phyloP scores from a whole-genome alignment of 2,113 vertebrate genomes.

The Carettochelys insculpta region DNA sequence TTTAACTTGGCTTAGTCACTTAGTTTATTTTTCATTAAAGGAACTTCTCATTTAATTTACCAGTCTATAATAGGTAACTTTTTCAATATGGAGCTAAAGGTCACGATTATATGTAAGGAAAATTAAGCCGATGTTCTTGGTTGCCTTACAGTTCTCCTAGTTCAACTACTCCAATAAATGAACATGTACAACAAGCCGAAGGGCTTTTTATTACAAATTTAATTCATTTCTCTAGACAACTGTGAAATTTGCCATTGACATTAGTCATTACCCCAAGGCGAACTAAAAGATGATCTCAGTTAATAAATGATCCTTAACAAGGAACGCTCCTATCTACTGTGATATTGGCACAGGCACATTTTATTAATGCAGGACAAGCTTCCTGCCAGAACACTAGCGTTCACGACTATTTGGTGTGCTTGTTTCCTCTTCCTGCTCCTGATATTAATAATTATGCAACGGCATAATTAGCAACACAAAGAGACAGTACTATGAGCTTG shows the following conservation, averaged over 20 bases:
- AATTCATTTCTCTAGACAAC: slow-evolving; percentile 99
- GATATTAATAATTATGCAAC: slow-evolving; percentile 93
- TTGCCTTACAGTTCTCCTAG: slow-evolving; percentile 91
- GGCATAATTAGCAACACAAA: slow-evolving; percentile 90
- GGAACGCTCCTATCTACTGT: slow-evolving; percentile 86
- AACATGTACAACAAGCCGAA: slow-evolving; percentile 95
- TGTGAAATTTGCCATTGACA: slow-evolving; percentile 99
- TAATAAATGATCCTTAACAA: slow-evolving; percentile 99
- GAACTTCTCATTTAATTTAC: slow-evolving; percentile 85
- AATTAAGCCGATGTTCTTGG: slow-evolving; percentile 87
- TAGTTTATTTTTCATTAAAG: slow-evolving; percentile 85
- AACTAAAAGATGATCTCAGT: slow-evolving; percentile 98
- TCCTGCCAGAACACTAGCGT: slow-evolving; percentile 84
- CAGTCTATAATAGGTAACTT: slow-evolving; percentile 84
- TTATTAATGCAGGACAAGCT: slow-evolving; percentile 86
- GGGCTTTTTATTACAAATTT: slow-evolving; percentile 97
- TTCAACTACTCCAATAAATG: slow-evolving; percentile 93
- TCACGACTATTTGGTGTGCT: slow-evolving; percentile 84
- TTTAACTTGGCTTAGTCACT: slow-evolving; percentile 79
- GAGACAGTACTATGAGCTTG: slow-evolving; percentile 84
- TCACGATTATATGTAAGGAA: slow-evolving; percentile 91
- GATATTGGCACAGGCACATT: slow-evolving; percentile 90
- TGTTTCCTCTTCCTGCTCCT: slow-evolving; percentile 89
- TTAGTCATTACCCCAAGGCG: slow-evolving; percentile 98
- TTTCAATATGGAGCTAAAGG: slow-evolving; percentile 91